These are phyloP conservation scores for Cheilosia vernalis DNA, from an alignment of 2,888 invertebrate species.

Conservation along the genomic window DNA sequence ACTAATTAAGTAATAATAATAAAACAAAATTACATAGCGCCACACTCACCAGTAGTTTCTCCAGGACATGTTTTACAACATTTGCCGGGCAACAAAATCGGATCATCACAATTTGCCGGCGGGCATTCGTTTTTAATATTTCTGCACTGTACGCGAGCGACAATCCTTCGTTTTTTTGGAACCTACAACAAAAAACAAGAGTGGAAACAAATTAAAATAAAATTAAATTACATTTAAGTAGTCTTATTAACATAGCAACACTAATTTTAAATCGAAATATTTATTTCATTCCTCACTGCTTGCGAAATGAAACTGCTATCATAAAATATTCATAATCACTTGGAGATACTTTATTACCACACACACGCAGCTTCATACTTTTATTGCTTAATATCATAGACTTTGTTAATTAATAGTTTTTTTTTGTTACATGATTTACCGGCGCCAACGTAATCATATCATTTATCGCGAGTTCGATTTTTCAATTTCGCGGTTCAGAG, in stretches of 20 bases:
- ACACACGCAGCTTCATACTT: constrained; percentile 42
- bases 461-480: constrained; percentile 62
- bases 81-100: constrained; percentile 91
- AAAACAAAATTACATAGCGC: constrained; percentile 9
- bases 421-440: constrained; percentile 47
- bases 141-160: constrained; percentile 94
- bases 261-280: constrained; percentile 7
- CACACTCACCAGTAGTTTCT: constrained; percentile 88
- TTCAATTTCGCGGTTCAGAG: constrained; percentile 49
- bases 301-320: constrained; percentile 12
- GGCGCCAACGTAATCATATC: constrained; percentile 70
- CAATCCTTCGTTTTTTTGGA: constrained; percentile 93
- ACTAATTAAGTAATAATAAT: constrained; percentile 44
- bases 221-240: constrained; percentile 14
- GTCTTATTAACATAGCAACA: not conserved
- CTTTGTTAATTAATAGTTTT: constrained; percentile 47
- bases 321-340: constrained; percentile 57
- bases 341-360: constrained; percentile 20
- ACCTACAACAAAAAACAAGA: constrained; percentile 85
- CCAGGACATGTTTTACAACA: constrained; percentile 97
- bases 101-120: constrained; percentile 93
- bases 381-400: constrained; percentile 17
- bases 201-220: constrained; percentile 32
- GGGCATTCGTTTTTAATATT: constrained; percentile 97
- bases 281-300: constrained; percentile 27